Evolutionary conservation across 2,888 invertebrate genomes (phyloP), one percentile per base, ranked within the genome.

Genomic region (Margaritifera margaritifera): DNA sequence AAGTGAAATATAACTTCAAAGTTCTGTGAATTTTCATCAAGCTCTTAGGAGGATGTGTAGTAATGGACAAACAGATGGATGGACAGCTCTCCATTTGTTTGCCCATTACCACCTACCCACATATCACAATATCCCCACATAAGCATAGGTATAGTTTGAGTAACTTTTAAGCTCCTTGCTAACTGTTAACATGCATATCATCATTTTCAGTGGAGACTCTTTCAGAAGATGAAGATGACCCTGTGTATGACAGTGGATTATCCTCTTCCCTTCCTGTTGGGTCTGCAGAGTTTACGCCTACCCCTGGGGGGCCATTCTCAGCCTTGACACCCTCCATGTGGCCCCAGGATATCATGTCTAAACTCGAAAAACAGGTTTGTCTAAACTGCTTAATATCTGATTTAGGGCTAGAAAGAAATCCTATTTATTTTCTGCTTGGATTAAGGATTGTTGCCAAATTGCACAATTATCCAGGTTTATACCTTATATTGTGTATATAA

Each of bases 261-360:
- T 93, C 94, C 51, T 90, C 95, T 71, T 94, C 93, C 72, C 85
- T 90, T 83, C 78, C 79, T 69, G 71, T 73, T 56, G 71, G 72
- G 70, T 69, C 78, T 58, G 80, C 84, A 50, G 86, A 85, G 51
- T 87, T 88, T 72, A 82, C 82, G 22, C 89, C 89, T 2, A 87
- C 89, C 6, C 90, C 90, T 22, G 91, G 97, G 2, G 97, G 97
- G 1, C 95, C 97, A 1, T 98, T 98, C 90, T 97, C 96, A 50
- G 97, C 97, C 1, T 92, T 98, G 20, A 97, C 96, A 2, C 93
- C 97, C 4, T 97, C 97, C 72, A 98, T 98, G 97, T 97, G 97
- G 93, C 98, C 98, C 0, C 97, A 97, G 89, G 96, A 97, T 87
- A 94, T 97, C 68, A 92, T 97, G 89, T 94, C 94, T 1, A 95